Evolutionary conservation across 2,888 invertebrate species (phyloP), one percentile per base, ranked within the genome.

Genomic region (Sisyra nigra): DNA sequence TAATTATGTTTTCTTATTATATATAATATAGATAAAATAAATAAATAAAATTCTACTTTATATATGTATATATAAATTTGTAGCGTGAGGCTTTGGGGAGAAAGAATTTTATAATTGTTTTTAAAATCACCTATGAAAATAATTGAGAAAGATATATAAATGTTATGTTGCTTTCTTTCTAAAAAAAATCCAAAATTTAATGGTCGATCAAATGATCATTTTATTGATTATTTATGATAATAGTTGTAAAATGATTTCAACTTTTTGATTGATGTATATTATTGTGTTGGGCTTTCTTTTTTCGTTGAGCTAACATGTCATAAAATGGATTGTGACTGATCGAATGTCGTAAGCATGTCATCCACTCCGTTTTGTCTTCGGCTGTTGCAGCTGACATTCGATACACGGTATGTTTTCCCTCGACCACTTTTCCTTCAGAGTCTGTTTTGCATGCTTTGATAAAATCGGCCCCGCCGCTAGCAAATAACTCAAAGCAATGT

Each of bases 321-420:
- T 94, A 94, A 70, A 94, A 94, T n/a, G 94, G 94, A 67, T 94
- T 92, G 65, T 93, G 92, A 61, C 89, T 91, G 61, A 93, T 94
- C 56, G 92, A 92, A 60, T 89, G 85, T 49, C 87, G 87, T 47
- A 94, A 76, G 57, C 92, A 83, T 60, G 84, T 83, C 56, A 96
- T 94, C 97, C 97, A 97, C 57, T 91, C 91, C 56, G 88, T 88
- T 59, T 93, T 84, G 63, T 97, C 97, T 55, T 94, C 96, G 48
- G 77, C 81, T 39, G 87, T 89, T 39, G 91, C 81, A 10, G 97
- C 96, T 17, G 93, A 93, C 93, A 98, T 96, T 61, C 96, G 77
- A 65, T 80, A 83, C 39, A 82, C 81, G 1, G 78, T 77, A 56
- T 82, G 82, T 61, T 82, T 82, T 45, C 80, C 80, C 65, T 69